phyloP scores from a whole-genome alignment of 2,113 vertebrate species.

The Mustelus asterias region DNA sequence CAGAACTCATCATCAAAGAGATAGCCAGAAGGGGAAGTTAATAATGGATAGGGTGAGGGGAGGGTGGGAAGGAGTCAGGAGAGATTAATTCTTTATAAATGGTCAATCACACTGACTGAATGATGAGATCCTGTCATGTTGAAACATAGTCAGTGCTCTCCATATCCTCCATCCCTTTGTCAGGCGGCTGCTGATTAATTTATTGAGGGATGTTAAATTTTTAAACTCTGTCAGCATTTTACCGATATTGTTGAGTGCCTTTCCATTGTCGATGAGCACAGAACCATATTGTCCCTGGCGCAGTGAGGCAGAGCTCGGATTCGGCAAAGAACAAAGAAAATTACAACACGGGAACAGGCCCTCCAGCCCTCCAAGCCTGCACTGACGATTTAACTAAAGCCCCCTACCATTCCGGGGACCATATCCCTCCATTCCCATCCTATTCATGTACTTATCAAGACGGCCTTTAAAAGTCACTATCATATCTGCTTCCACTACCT shows the following conservation, averaged over 20 bases:
- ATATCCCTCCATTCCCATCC: too few species aligned
- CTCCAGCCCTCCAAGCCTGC: too few species aligned
- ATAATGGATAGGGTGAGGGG: not conserved
- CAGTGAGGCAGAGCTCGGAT: not conserved
- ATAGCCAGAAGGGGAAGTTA: not conserved
- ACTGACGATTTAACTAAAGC: too few species aligned
- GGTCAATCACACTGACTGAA: not conserved
- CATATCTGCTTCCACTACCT: too few species aligned
- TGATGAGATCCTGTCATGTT: not conserved
- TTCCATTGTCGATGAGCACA: not conserved
- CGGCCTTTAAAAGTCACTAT: too few species aligned
- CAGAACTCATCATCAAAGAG: not conserved
- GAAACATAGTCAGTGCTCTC: not conserved
- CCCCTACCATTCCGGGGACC: too few species aligned
- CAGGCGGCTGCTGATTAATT: not conserved
- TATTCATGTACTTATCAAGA: too few species aligned
- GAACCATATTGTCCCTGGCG: not conserved
- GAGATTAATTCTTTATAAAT: not conserved
- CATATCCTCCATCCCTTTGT: not conserved
- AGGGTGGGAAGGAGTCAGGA: not conserved
- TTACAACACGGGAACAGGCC: too few species aligned
- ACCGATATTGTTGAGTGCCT: not conserved
- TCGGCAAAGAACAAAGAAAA: too few species aligned
- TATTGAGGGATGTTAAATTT: not conserved
- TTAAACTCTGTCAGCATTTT: not conserved